Conservation (phyloP, 1,140 invertebrate genomes). For the Sitodiplosis mosellana region DNA sequence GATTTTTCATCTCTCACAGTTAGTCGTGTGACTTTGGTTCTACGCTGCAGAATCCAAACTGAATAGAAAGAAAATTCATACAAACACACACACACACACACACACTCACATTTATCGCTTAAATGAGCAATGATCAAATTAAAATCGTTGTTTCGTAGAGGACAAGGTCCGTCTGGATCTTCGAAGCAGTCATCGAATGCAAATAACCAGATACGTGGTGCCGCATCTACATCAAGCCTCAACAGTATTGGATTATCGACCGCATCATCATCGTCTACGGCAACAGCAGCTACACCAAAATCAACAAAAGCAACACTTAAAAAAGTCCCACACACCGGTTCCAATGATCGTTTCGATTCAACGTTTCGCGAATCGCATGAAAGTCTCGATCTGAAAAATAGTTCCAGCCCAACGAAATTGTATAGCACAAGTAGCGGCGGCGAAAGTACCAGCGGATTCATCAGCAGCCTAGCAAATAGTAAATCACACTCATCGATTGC, state of each 20-base stretch:
- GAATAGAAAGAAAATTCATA: no score
- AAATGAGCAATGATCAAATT: constrained; percentile 46
- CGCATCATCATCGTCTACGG: constrained; percentile 2
- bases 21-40: no score
- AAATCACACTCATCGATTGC: no score
- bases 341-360: not conserved
- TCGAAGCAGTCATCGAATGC: constrained; percentile 19
- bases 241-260: constrained; percentile 13
- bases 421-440: not conserved
- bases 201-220: constrained; percentile 18
- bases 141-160: constrained; percentile 62
- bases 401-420: not conserved
- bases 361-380: not conserved
- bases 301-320: not conserved
- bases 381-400: not conserved
- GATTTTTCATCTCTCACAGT: no score
- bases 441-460: not conserved
- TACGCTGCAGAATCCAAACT: no score
- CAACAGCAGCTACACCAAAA: constrained; percentile 3
- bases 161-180: constrained; percentile 27
- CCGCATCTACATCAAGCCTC: constrained; percentile 31
- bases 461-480: not conserved
- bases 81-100: no score
- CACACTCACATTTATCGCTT: no score
- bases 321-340: not conserved